phyloP scores from a whole-genome alignment of 2,888 invertebrate genomes.

The Cephus pygmeus region DNA sequence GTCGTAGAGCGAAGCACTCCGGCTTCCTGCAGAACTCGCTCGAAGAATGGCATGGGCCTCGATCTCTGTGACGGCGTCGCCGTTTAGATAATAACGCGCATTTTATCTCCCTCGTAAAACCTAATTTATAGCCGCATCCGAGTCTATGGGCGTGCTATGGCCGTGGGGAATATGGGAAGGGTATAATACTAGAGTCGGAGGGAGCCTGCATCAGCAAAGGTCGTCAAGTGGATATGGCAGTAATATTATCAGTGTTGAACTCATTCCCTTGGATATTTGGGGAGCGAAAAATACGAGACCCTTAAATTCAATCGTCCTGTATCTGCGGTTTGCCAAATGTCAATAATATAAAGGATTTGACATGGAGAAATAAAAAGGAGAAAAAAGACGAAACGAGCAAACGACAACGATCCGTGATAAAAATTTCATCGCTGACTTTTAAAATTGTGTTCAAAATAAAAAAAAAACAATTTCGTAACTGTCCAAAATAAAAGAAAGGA shows the following conservation, averaged over 20 bases:
- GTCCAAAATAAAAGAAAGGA: background rate
- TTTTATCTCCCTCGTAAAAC: conserved; percentile 66
- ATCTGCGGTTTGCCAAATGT: background rate
- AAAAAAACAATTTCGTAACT: background rate
- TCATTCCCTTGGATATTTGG: conserved; percentile 32
- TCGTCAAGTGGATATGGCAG: conserved; percentile 46
- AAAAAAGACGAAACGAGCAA: background rate
- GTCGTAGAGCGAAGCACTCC: conserved; percentile 1
- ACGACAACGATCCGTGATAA: background rate
- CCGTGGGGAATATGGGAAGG: conserved; percentile 52
- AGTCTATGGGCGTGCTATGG: conserved; percentile 60
- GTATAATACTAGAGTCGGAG: conserved; percentile 17
- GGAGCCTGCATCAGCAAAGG: conserved; percentile 45
- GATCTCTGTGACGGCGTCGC: conserved; percentile 62
- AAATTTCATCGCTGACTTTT: background rate
- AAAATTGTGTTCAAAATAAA: background rate
- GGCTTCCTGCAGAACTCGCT: conserved; percentile 3
- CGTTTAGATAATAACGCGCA: conserved; percentile 66
- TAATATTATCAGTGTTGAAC: conserved; percentile 49
- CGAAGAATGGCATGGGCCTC: conserved; percentile 54
- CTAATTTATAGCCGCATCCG: conserved; percentile 63
- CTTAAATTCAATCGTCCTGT: conserved; percentile 8
- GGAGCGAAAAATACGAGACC: background rate
- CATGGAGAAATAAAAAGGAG: background rate
- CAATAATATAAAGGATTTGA: background rate